Percentiles rank a stretch among this genome's conserved stretches.
These are phyloP conservation scores for Potorous gilbertii DNA, from an alignment of 2,797 vertebrate species.

Conservation along the genomic window DNA sequence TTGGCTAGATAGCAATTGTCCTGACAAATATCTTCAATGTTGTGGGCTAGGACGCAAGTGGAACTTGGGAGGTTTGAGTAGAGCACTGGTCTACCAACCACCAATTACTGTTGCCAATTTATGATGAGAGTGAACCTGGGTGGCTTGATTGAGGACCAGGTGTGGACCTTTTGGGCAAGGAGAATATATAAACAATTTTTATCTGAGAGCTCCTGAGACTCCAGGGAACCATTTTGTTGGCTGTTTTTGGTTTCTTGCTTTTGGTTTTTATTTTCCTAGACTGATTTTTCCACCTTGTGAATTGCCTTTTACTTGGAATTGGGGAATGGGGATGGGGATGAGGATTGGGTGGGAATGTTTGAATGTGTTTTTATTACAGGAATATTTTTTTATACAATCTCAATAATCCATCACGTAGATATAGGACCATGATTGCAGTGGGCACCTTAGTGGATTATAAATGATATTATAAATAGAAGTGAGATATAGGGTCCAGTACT, in stretches of 20 bases:
- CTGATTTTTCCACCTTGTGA: not conserved
- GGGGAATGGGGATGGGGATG: no score
- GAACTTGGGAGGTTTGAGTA: no score
- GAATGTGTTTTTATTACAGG: not conserved
- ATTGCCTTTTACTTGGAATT: not conserved
- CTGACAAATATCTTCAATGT: not conserved
- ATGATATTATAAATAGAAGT: not conserved
- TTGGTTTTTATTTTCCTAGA: not conserved
- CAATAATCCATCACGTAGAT: not conserved
- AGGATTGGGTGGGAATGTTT: no score
- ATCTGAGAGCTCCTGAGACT: not conserved
- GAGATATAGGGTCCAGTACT: not conserved
- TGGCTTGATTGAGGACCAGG: not conserved
- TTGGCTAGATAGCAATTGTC: not conserved
- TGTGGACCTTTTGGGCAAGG: not conserved
- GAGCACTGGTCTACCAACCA: no score
- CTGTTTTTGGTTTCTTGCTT: no score
- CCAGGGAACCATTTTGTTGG: not conserved
- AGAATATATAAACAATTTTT: no score
- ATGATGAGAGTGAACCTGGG: not conserved
- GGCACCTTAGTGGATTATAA: not conserved
- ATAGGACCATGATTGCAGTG: not conserved
- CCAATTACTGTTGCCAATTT: not conserved
- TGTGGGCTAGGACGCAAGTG: not conserved
- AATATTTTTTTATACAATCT: not conserved